Conservation (phyloP, 2,888 invertebrate species). For the Ennomos quercinarius region DNA sequence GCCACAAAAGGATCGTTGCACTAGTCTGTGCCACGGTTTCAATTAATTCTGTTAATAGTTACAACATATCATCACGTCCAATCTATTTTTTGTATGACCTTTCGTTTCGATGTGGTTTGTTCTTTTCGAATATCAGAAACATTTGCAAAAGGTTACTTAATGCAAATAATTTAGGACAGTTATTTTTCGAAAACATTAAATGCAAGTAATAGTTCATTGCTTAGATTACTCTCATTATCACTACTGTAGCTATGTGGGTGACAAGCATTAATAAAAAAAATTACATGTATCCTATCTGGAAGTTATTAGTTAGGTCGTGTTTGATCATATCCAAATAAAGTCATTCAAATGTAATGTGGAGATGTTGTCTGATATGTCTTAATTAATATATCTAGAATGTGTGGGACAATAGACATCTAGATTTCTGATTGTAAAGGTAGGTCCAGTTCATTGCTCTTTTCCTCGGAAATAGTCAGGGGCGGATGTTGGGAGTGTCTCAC, state of each 20-base stretch:
- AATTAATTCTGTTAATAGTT: conserved; percentile 61
- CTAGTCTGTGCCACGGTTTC: conserved; percentile 51
- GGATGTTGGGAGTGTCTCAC: conserved; percentile 50
- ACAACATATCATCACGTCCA: conserved; percentile 54
- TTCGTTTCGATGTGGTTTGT: conserved; percentile 19
- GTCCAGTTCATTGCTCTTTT: conserved; percentile 63
- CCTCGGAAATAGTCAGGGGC: conserved; percentile 72
- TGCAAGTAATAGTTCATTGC: too few species aligned
- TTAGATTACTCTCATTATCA: too few species aligned
- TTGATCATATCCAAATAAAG: conserved; percentile 16
- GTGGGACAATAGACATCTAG: conserved; percentile 7
- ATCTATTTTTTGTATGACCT: conserved; percentile 44
- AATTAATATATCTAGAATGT: conserved; percentile 10
- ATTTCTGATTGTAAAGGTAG: conserved; percentile 17
- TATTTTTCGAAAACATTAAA: too few species aligned
- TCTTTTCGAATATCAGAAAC: conserved; percentile 26
- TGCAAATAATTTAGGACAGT: too few species aligned
- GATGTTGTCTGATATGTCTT: conserved; percentile 8
- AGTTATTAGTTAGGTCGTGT: conserved; percentile 9
- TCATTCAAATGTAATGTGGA: conserved; percentile 9
- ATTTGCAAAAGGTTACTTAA: conserved; percentile 6
- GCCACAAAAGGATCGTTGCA: conserved; percentile 53
- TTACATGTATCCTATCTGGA: neutral
- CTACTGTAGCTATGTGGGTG: neutral
- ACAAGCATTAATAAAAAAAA: neutral